phyloP scores from a whole-genome alignment of 2,113 vertebrate genomes.

The Zosterops lateralis region DNA sequence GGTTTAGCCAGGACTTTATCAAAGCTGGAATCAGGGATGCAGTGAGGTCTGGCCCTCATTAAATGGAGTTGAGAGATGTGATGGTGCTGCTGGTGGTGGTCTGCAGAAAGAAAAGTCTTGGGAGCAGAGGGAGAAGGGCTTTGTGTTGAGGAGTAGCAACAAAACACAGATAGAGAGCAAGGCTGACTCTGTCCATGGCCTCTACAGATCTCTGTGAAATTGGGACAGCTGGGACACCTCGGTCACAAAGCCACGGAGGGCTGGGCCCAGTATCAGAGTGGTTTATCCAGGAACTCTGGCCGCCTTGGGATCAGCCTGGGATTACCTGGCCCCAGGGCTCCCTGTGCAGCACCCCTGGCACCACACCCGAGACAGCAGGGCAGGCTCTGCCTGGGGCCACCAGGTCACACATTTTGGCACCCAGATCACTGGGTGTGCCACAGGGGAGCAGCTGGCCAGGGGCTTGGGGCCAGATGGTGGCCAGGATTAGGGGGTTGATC shows the following conservation, averaged over 20 bases:
- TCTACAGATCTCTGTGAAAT: not conserved
- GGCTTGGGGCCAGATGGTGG: slow-evolving; percentile 22
- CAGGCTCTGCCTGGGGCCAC: rapidly evolving
- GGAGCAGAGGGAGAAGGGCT: not conserved
- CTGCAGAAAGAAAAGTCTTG: not conserved
- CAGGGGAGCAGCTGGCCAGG: not conserved
- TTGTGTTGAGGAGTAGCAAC: not conserved
- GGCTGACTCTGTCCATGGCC: rapidly evolving
- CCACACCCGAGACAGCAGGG: not conserved
- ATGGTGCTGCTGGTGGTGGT: not conserved
- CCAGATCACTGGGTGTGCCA: not conserved
- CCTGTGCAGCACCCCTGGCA: not conserved
- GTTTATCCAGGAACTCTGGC: not conserved
- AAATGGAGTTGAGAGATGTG: not conserved
- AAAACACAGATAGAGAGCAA: not conserved
- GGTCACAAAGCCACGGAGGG: not conserved
- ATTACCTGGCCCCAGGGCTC: not conserved
- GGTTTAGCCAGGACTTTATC: not conserved
- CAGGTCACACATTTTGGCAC: not conserved
- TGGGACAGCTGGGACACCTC: not conserved
- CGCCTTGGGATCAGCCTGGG: not conserved
- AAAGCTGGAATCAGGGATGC: not conserved
- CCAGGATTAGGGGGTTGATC: slow-evolving; percentile 33
- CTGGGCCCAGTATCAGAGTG: rapidly evolving
- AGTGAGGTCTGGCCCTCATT: not conserved